Percentiles rank a stretch among this genome's conserved stretches.
Conservation (phyloP, 2,888 invertebrate species). For the Eupithecia subfuscata region DNA sequence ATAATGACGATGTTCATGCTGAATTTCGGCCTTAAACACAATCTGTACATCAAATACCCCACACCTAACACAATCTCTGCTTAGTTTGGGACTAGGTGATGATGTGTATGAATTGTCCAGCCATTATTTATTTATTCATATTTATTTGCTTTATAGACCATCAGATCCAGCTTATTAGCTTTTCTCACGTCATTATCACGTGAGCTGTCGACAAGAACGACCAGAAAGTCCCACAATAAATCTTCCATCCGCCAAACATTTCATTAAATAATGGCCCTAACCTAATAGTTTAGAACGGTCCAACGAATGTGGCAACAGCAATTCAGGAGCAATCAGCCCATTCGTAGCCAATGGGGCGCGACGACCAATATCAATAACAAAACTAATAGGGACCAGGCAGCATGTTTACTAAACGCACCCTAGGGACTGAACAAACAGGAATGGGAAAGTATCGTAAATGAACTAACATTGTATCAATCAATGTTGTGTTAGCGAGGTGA, state of each 20-base stretch:
- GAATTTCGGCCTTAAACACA: too few relatives aligned
- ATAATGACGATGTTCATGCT: too few relatives aligned
- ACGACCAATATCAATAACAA: conserved; percentile 46
- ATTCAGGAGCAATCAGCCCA: conserved; percentile 42
- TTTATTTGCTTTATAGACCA: background rate
- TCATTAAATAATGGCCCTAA: conserved; percentile 40
- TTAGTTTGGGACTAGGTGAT: too few relatives aligned
- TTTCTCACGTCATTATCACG: background rate
- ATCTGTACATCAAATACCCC: too few relatives aligned
- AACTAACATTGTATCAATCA: background rate
- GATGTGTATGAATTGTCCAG: too few relatives aligned
- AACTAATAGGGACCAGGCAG: conserved; percentile 30
- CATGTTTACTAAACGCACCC: conserved; percentile 30
- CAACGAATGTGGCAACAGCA: conserved; percentile 39
- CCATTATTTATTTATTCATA: background rate
- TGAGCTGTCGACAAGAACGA: background rate
- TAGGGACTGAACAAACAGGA: conserved; percentile 18
- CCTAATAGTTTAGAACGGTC: conserved; percentile 42
- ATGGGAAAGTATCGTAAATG: conserved; percentile 10
- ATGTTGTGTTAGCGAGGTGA: background rate
- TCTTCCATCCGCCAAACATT: conserved; percentile 33
- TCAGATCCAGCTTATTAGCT: background rate
- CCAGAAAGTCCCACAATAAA: conserved; percentile 30
- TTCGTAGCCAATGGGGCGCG: conserved; percentile 43
- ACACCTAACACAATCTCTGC: too few relatives aligned